phyloP scores from a whole-genome alignment of 2,888 invertebrate genomes.

The Drosophila vallismaia region DNA sequence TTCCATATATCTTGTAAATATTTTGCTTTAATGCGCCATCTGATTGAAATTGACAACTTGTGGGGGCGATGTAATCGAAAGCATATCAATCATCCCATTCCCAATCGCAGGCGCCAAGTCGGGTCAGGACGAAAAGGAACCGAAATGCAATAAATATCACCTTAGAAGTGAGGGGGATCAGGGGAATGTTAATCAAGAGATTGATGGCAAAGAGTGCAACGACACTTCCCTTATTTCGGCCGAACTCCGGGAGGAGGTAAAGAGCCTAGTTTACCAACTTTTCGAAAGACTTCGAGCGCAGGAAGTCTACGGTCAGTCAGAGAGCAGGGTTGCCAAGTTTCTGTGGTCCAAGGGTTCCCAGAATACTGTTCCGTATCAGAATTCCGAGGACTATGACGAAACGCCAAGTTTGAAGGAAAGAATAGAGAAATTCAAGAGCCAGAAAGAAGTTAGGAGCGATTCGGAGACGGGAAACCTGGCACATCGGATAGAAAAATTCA shows the following conservation, averaged over 20 bases:
- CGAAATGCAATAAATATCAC: not conserved
- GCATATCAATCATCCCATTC: slow-evolving; percentile 32
- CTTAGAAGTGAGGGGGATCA: not conserved
- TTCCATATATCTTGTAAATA: slow-evolving; percentile 50
- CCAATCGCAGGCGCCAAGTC: slow-evolving; percentile 10
- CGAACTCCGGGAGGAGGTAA: not conserved
- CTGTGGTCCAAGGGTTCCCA: not conserved
- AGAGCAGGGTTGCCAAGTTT: not conserved
- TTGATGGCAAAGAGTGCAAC: not conserved
- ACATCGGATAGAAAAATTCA: too few relatives aligned
- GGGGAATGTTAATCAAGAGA: not conserved
- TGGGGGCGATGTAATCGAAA: slow-evolving; percentile 10
- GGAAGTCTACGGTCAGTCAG: not conserved
- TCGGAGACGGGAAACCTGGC: not conserved
- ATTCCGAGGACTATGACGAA: not conserved
- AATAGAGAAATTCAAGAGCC: not conserved
- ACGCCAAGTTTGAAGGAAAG: too few relatives aligned
- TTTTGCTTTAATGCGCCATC: slow-evolving; percentile 52
- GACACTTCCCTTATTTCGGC: not conserved
- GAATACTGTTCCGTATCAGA: not conserved
- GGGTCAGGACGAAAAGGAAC: not conserved
- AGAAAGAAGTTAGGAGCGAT: not conserved
- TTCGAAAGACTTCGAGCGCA: not conserved
- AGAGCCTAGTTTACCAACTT: not conserved
- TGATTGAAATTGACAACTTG: slow-evolving; percentile 24